Evolutionary conservation across 2,797 vertebrate genomes (phyloP).

Genomic region (Aldrovandia affinis): DNA sequence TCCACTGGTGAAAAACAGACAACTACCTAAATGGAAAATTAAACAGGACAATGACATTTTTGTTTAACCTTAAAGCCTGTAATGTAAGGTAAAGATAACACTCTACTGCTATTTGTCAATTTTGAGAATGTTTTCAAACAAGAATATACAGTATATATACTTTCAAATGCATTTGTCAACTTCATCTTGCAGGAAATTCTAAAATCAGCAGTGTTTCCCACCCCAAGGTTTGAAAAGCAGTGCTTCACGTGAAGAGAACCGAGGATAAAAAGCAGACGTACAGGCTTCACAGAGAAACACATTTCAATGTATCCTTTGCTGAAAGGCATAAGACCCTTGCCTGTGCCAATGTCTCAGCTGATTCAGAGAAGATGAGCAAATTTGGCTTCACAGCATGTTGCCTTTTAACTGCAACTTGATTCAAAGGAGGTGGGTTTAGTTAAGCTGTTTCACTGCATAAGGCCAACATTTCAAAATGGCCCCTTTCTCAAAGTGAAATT

Average conservation of each 20-base stretch:
- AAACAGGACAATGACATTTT: not conserved
- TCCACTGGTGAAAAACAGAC: not conserved
- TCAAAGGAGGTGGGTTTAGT: not conserved
- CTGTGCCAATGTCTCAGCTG: not conserved
- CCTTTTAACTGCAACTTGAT: not conserved
- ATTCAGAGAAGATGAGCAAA: constrained; percentile 8
- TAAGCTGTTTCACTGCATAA: not conserved
- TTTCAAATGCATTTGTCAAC: not conserved
- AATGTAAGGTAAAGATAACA: too few species aligned
- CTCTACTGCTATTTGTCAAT: not conserved
- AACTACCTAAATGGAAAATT: not conserved
- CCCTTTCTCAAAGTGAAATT: not conserved
- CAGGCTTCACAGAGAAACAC: not conserved
- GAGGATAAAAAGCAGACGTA: not conserved
- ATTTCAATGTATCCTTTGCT: not conserved
- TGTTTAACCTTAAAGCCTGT: too few species aligned
- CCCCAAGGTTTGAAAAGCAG: not conserved
- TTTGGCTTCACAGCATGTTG: not conserved
- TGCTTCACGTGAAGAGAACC: not conserved
- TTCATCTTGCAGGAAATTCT: not conserved
- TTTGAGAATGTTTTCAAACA: not conserved
- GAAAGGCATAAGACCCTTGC: not conserved
- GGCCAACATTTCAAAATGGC: not conserved
- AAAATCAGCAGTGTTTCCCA: not conserved
- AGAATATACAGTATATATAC: too few species aligned